These are phyloP conservation scores for Lordiphosa andalusiaca DNA, from an alignment of 2,888 invertebrate genomes.

Conservation along the genomic window DNA sequence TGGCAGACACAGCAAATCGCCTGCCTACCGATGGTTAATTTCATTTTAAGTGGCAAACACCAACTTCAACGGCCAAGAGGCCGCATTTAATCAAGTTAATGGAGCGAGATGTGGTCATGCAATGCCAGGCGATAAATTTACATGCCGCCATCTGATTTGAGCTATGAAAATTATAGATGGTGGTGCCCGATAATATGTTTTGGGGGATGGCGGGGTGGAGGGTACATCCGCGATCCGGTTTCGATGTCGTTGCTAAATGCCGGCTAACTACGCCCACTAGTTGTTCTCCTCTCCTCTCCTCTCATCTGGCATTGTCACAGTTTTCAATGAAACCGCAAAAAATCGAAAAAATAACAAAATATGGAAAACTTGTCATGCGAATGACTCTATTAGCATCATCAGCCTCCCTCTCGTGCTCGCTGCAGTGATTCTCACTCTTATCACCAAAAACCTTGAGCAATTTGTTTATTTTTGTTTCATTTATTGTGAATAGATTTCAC, in stretches of 20 bases:
- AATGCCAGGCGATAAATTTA: constrained; percentile 47
- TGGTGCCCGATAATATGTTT: constrained; percentile 27
- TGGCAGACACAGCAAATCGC: constrained; percentile 30
- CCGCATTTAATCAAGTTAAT: constrained; percentile 51
- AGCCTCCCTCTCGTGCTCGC: background rate
- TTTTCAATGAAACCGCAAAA: background rate
- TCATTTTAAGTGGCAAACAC: constrained; percentile 28
- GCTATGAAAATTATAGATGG: constrained; percentile 38
- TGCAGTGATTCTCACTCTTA: constrained; percentile 16
- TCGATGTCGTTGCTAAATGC: background rate
- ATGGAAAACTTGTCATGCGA: background rate
- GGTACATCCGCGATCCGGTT: constrained; percentile 14
- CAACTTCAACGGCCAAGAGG: constrained; percentile 32
- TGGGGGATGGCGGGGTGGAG: constrained; percentile 14
- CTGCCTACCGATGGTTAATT: constrained; percentile 40
- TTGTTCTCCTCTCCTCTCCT: background rate
- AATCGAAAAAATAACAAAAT: background rate
- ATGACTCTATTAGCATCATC: background rate
- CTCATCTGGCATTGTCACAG: constrained; percentile 9
- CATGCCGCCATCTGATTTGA: constrained; percentile 32
- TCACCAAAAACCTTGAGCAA: constrained; percentile 25
- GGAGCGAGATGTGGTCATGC: constrained; percentile 43
- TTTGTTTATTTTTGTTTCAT: constrained; percentile 27
- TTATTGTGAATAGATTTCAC: constrained; percentile 24
- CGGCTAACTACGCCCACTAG: constrained; percentile 14